A percentile compares a stretch with the other conserved stretches of the same genome.
phyloP scores from a whole-genome alignment of 2,797 vertebrate species.

The Propithecus deckenii region DNA sequence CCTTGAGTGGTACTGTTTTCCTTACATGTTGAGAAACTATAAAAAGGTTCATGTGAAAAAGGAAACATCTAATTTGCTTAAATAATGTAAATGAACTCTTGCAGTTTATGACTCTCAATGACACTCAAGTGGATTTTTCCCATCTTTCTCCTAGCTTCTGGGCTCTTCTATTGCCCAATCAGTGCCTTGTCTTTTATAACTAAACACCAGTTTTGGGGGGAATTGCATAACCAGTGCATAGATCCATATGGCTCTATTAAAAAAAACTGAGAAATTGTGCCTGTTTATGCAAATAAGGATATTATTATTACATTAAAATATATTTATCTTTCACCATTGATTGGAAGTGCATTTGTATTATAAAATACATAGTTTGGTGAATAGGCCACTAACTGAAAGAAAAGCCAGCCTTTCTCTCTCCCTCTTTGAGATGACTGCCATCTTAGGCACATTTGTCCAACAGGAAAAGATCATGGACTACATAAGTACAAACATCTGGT shows the following conservation, averaged over 20 bases:
- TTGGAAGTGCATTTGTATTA: not conserved
- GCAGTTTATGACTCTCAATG: not conserved
- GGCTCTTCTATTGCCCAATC: not conserved
- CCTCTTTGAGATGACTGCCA: not conserved
- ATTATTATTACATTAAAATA: not conserved
- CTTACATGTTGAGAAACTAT: not conserved
- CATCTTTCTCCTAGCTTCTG: not conserved
- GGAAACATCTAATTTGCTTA: not conserved
- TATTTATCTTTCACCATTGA: not conserved
- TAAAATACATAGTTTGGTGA: not conserved
- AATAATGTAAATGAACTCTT: not conserved
- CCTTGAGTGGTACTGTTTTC: not conserved
- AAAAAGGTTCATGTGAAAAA: slow-evolving; percentile 14
- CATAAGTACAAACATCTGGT: not conserved
- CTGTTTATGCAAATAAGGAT: not conserved
- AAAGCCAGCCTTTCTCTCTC: not conserved
- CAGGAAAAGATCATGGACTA: not conserved
- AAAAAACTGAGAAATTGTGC: not conserved
- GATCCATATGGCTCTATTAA: not conserved
- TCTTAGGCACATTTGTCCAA: not conserved
- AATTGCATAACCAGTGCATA: not conserved
- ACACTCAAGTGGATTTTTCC: not conserved
- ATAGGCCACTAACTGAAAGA: not conserved
- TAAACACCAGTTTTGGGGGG: not conserved
- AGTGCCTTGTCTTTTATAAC: not conserved